phyloP scores from a whole-genome alignment of 2,113 vertebrate species.

The Sebastes fasciatus region DNA sequence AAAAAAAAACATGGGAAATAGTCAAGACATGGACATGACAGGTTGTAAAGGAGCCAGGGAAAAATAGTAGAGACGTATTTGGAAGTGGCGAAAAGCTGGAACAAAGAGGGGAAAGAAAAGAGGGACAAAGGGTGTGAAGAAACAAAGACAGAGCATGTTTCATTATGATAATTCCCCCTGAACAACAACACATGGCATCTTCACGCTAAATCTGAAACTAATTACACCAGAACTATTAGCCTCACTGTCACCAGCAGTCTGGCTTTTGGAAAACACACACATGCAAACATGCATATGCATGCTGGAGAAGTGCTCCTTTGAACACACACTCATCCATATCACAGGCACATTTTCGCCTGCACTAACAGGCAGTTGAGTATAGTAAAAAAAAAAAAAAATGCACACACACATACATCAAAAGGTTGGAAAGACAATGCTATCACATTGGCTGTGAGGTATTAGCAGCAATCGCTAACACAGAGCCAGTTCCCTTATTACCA shows the following conservation, averaged over 20 bases:
- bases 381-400: neutral
- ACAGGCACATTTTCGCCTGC: neutral
- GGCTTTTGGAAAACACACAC: conserved; percentile 42
- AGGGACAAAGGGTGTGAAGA: conserved; percentile 53
- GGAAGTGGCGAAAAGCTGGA: conserved; percentile 30
- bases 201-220: conserved; percentile 74
- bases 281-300: neutral
- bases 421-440: conserved; percentile 58
- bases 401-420: conserved; percentile 40
- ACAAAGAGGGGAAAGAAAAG: conserved; percentile 34
- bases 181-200: conserved; percentile 74
- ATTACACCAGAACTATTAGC: conserved; percentile 73
- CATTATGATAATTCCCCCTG: conserved; percentile 57
- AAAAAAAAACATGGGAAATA: conserved; percentile 30
- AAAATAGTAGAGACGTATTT: conserved; percentile 8
- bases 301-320: conserved; percentile 1
- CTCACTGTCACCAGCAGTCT: conserved; percentile 49
- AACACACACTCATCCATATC: conserved; percentile 11
- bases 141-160: conserved; percentile 62
- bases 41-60: conserved; percentile 2
- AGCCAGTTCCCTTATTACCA: conserved; percentile 52
- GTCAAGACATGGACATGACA: conserved; percentile 14
- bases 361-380: neutral
- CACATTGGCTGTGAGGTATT: conserved; percentile 45
- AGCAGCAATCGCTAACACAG: conserved; percentile 48